These are phyloP conservation scores for Dorcus parallelipipedus DNA, from an alignment of 2,888 invertebrate species.

Conservation along the genomic window DNA sequence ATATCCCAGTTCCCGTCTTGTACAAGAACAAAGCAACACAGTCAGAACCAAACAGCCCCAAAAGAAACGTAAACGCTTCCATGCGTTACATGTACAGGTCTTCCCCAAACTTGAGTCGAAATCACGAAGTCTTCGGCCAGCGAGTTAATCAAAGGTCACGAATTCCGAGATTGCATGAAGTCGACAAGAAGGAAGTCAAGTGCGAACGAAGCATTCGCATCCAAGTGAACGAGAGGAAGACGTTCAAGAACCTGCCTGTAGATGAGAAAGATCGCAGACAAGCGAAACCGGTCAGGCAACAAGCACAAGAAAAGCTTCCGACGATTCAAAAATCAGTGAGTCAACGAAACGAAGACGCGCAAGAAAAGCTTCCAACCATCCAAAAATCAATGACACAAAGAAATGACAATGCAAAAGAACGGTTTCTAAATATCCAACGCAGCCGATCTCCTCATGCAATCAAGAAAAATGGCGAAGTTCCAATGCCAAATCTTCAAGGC, in stretches of 20 bases:
- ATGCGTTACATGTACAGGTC: conserved; percentile 41
- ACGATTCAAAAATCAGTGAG: too few relatives aligned
- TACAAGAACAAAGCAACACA: conserved; percentile 44
- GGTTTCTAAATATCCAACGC: not conserved
- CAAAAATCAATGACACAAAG: too few relatives aligned
- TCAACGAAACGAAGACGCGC: too few relatives aligned
- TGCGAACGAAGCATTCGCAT: conserved; percentile 7
- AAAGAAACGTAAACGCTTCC: conserved; percentile 43
- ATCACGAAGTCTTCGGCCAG: conserved; percentile 9
- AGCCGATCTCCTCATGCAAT: not conserved
- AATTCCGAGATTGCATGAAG: conserved; percentile 23
- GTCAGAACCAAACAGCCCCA: conserved; percentile 40
- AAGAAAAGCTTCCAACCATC: too few relatives aligned
- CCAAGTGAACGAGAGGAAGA: conserved; percentile 3
- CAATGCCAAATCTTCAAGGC: too few relatives aligned
- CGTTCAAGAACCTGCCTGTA: too few relatives aligned
- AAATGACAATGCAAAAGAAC: too few relatives aligned
- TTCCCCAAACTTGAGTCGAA: conserved; percentile 29
- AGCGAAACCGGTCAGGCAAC: too few relatives aligned
- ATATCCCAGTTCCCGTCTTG: conserved; percentile 52
- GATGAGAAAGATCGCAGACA: too few relatives aligned
- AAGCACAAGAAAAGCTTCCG: too few relatives aligned
- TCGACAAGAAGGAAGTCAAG: conserved; percentile 13
- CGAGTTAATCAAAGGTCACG: conserved; percentile 21
- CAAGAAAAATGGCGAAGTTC: too few relatives aligned